phyloP scores from a whole-genome alignment of 2,113 vertebrate genomes.

The Miniopterus natalensis region DNA sequence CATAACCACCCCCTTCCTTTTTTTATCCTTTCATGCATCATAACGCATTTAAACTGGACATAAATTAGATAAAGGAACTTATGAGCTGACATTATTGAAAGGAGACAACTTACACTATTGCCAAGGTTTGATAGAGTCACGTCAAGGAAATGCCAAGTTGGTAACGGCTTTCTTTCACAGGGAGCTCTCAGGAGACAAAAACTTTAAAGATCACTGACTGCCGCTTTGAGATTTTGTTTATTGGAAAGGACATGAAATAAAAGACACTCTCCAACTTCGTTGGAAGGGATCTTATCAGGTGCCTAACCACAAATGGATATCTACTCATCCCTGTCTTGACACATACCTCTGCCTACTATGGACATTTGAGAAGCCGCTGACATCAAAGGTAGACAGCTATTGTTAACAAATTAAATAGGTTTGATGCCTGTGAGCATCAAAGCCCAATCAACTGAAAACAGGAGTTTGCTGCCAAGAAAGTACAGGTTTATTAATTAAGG shows the following conservation, averaged over 20 bases:
- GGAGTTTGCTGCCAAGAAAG: neutral
- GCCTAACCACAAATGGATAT: neutral
- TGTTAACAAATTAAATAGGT: neutral
- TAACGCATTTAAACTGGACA: neutral
- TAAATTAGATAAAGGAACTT: neutral
- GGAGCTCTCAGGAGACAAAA: neutral
- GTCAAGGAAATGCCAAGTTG: neutral
- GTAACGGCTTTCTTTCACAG: neutral
- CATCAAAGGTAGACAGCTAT: neutral
- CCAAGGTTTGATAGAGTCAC: neutral
- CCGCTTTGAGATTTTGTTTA: neutral
- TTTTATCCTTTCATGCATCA: neutral
- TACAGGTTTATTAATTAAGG: neutral
- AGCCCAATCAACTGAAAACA: neutral
- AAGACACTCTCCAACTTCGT: neutral
- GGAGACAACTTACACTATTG: neutral
- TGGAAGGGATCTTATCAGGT: neutral
- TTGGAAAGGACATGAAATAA: neutral
- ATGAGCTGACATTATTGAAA: constrained; percentile 1
- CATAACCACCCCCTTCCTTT: neutral
- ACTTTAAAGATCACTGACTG: neutral
- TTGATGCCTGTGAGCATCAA: neutral
- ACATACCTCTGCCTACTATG: neutral
- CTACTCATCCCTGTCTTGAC: neutral
- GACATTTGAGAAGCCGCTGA: neutral